Percentiles rank a stretch among this genome's conserved stretches.
These are phyloP conservation scores for Habropoda laboriosa DNA, from an alignment of 1,140 invertebrate genomes.

Conservation along the genomic window DNA sequence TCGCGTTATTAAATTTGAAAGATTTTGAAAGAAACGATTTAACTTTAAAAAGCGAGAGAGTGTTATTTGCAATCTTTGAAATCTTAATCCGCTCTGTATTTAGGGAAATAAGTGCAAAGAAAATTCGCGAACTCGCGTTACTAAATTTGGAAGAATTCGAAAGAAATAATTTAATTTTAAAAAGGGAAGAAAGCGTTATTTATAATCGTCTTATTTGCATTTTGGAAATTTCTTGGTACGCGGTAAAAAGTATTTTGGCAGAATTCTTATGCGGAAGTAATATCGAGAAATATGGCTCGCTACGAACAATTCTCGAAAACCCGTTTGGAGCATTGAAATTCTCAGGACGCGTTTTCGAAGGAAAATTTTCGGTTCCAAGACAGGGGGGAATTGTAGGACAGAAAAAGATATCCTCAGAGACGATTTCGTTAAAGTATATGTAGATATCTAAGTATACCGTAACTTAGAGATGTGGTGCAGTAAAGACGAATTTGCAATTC, in stretches of 20 bases:
- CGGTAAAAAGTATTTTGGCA: background rate
- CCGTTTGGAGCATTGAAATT: conserved; percentile 28
- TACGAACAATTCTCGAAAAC: background rate
- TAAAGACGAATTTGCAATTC: conserved; percentile 65
- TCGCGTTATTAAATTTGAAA: no score
- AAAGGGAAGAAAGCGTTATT: no score
- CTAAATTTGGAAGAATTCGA: no score
- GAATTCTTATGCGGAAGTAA: background rate
- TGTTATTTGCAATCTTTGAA: no score
- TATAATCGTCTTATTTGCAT: no score
- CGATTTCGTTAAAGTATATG: conserved; percentile 51
- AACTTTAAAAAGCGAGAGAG: no score
- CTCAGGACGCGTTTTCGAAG: background rate
- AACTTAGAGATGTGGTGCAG: conserved; percentile 24
- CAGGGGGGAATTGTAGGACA: background rate
- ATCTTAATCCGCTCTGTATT: no score
- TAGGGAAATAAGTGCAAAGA: no score
- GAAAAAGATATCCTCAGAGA: conserved; percentile 49
- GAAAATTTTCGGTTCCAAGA: background rate
- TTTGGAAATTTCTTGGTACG: background rate
- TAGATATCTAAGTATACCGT: conserved; percentile 15
- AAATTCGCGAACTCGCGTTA: no score
- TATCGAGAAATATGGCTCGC: background rate
- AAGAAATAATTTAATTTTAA: no score
- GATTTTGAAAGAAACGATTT: no score